A percentile compares a stretch with the other conserved stretches of the same genome.
phyloP scores from a whole-genome alignment of 2,113 vertebrate species.

The Pongo abelii region DNA sequence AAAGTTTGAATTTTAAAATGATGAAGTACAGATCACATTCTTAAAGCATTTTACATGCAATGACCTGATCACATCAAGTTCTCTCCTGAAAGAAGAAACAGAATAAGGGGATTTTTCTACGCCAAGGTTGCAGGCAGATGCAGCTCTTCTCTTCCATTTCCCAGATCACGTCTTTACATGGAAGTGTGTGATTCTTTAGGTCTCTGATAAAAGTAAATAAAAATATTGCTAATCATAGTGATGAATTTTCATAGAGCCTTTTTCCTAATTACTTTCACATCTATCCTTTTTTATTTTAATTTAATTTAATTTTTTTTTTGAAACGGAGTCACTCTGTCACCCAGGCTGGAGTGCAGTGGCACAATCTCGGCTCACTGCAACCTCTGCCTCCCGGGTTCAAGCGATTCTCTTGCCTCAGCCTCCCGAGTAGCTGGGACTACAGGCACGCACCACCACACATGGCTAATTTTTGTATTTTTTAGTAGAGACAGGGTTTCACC shows the following conservation, averaged over 20 bases:
- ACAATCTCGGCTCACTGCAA: too few relatives aligned
- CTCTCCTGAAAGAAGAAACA: conserved; percentile 75
- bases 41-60: conserved; percentile 85
- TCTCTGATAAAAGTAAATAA: background rate
- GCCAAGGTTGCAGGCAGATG: conserved; percentile 72
- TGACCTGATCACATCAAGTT: conserved; percentile 84
- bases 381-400: too few relatives aligned
- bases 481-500: too few relatives aligned
- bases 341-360: too few relatives aligned
- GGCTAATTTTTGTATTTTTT: too few relatives aligned
- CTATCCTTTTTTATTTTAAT: too few relatives aligned
- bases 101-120: conserved; percentile 78
- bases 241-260: background rate
- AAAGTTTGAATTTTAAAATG: conserved; percentile 88
- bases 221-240: background rate
- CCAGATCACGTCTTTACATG: background rate
- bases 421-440: too few relatives aligned
- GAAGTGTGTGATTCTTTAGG: background rate
- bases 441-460: too few relatives aligned
- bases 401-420: too few relatives aligned
- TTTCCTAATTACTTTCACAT: background rate
- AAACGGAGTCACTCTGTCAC: too few relatives aligned
- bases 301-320: too few relatives aligned
- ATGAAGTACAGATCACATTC: conserved; percentile 84
- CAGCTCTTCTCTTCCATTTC: conserved; percentile 17